Evolutionary conservation across 2,888 invertebrate species (phyloP).

Genomic region (Harpalus rufipes): DNA sequence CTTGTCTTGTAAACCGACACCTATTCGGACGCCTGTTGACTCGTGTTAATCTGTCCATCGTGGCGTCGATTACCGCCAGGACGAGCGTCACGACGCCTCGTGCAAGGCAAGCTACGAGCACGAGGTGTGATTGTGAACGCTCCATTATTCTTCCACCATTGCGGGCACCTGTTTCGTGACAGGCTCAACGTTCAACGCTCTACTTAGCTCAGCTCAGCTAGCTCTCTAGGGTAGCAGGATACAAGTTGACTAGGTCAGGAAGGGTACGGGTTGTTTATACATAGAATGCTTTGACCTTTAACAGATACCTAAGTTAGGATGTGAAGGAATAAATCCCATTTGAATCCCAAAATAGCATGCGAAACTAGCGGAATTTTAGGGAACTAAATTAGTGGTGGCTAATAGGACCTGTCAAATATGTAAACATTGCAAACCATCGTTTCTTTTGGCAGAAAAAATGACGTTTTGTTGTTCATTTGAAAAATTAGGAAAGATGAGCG

Average conservation of each 20-base stretch:
- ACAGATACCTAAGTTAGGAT: no score
- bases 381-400: no score
- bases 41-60: not conserved
- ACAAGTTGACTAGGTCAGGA: not conserved
- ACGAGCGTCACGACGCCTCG: not conserved
- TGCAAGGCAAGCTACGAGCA: not conserved
- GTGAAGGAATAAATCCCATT: no score
- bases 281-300: not conserved
- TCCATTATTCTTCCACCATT: constrained; percentile 2
- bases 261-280: not conserved
- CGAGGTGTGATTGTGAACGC: constrained; percentile 3
- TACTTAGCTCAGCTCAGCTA: not conserved
- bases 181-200: not conserved
- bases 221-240: not conserved
- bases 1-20: no score
- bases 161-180: constrained; percentile 1
- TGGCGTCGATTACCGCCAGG: not conserved
- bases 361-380: no score
- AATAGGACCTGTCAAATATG: no score
- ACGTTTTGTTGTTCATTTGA: no score
- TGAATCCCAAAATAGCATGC: no score
- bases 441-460: no score
- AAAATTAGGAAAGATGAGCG: no score
- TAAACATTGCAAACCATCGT: no score
- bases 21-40: no score